A percentile compares a stretch with the other conserved stretches of the same genome.
These are phyloP conservation scores for Plebejus argus DNA, from an alignment of 2,888 invertebrate species.

Conservation along the genomic window DNA sequence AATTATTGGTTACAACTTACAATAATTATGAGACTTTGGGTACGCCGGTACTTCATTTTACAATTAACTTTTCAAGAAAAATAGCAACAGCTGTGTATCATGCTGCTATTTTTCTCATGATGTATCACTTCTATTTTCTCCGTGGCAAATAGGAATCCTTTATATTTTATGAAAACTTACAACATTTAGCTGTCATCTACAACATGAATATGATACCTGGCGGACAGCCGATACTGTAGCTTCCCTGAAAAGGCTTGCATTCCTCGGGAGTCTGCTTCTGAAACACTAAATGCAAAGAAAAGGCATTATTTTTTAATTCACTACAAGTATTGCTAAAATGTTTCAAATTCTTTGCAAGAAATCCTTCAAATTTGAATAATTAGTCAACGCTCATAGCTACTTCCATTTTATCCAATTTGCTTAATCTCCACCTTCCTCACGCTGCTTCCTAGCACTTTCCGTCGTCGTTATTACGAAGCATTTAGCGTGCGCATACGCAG, in stretches of 20 bases:
- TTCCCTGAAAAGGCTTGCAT: conserved; percentile 62
- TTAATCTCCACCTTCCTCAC: conserved; percentile 7
- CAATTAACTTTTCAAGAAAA: background rate
- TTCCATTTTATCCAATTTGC: background rate
- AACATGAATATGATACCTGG: conserved; percentile 52
- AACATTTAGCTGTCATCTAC: too few relatives aligned
- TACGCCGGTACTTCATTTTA: background rate
- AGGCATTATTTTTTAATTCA: background rate
- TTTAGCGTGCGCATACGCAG: conserved; percentile 7
- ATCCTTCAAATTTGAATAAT: background rate
- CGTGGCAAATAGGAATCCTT: background rate
- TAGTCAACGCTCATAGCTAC: background rate
- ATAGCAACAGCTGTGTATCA: background rate
- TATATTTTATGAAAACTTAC: too few relatives aligned
- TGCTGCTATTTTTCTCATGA: background rate
- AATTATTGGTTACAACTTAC: conserved; percentile 41
- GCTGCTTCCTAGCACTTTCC: conserved; percentile 9
- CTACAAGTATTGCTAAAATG: background rate
- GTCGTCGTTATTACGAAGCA: background rate
- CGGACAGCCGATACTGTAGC: conserved; percentile 67
- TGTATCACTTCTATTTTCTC: background rate
- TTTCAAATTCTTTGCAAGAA: background rate
- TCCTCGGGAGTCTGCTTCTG: conserved; percentile 49
- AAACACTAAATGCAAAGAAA: conserved; percentile 51
- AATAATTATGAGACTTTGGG: too few relatives aligned